Conservation (phyloP, 2,888 invertebrate species). For the Lacanobia wlatinum region DNA sequence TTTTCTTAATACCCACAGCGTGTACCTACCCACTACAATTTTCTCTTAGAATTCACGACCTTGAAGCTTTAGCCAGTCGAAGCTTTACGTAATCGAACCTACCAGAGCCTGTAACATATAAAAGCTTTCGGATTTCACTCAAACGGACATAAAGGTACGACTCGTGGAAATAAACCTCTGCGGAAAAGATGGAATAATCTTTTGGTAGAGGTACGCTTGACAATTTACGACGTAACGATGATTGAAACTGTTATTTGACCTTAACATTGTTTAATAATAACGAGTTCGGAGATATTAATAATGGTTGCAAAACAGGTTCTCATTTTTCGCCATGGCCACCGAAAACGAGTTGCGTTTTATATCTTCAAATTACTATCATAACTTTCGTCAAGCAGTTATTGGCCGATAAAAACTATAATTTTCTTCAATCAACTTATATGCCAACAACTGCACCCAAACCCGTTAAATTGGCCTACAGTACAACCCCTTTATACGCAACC, state of each 20-base stretch:
- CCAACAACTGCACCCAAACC: background rate
- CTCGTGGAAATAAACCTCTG: conserved; percentile 30
- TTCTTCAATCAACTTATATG: background rate
- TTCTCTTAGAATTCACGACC: conserved; percentile 46
- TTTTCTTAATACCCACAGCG: conserved; percentile 40
- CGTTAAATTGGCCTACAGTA: background rate
- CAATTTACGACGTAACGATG: background rate
- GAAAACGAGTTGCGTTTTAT: background rate
- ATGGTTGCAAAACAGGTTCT: conserved; percentile 1
- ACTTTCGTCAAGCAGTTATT: background rate
- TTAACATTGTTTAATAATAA: background rate
- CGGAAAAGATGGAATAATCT: conserved; percentile 29
- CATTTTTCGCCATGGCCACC: background rate
- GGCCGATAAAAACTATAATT: conserved; percentile 7
- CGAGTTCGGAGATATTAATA: background rate
- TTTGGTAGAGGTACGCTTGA: background rate
- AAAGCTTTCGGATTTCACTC: conserved; percentile 50
- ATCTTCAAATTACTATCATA: conserved; percentile 28
- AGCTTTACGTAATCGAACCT: conserved; percentile 52
- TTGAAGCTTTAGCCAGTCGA: conserved; percentile 37
- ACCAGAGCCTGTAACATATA: conserved; percentile 37
- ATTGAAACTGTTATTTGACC: conserved; percentile 4
- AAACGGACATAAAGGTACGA: conserved; percentile 46
- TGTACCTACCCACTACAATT: conserved; percentile 24
- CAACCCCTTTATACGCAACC: background rate